Evolutionary conservation across 2,888 invertebrate species (phyloP).

Genomic region (Caenorhabditis plicata): DNA sequence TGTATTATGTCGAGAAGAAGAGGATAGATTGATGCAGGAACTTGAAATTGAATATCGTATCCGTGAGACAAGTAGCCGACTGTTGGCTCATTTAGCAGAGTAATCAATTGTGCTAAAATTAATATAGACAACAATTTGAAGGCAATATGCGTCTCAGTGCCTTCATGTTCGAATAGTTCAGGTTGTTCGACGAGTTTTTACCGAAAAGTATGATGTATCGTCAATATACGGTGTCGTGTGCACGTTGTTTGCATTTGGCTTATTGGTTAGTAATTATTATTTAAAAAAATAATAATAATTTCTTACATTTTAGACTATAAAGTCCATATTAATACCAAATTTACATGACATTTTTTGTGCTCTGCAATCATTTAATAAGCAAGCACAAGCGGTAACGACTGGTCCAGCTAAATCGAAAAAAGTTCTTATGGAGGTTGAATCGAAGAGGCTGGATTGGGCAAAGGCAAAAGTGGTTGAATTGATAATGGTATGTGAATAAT

Average conservation of each 20-base stretch:
- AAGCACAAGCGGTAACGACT: slow-evolving; percentile 1
- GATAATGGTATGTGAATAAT: slow-evolving; percentile 12
- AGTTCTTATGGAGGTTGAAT: slow-evolving; percentile 15
- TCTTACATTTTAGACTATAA: slow-evolving; percentile 13
- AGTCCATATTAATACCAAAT: slow-evolving; percentile 14
- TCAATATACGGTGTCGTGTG: slow-evolving; percentile 23
- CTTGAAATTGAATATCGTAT: slow-evolving; percentile 15
- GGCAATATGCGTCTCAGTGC: slow-evolving; percentile 8
- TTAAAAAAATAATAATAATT: not conserved
- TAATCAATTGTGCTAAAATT: not conserved
- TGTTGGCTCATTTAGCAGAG: slow-evolving; percentile 8
- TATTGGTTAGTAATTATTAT: slow-evolving; percentile 8
- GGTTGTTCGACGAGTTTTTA: slow-evolving; percentile 9
- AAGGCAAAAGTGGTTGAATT: slow-evolving; percentile 18
- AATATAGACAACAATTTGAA: not conserved
- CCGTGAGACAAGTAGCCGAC: slow-evolving; percentile 11
- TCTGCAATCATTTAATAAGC: slow-evolving; percentile 1
- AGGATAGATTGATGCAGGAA: slow-evolving; percentile 19
- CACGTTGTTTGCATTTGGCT: slow-evolving; percentile 26
- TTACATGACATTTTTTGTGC: slow-evolving; percentile 28
- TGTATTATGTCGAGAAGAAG: slow-evolving; percentile 14
- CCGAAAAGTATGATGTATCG: slow-evolving; percentile 6
- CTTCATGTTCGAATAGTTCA: slow-evolving; percentile 16
- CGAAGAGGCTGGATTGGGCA: slow-evolving; percentile 10
- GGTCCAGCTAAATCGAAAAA: slow-evolving; percentile 13